Percentiles rank a stretch among this genome's conserved stretches.
phyloP scores from a whole-genome alignment of 2,797 vertebrate genomes.

The Dermochelys coriacea region DNA sequence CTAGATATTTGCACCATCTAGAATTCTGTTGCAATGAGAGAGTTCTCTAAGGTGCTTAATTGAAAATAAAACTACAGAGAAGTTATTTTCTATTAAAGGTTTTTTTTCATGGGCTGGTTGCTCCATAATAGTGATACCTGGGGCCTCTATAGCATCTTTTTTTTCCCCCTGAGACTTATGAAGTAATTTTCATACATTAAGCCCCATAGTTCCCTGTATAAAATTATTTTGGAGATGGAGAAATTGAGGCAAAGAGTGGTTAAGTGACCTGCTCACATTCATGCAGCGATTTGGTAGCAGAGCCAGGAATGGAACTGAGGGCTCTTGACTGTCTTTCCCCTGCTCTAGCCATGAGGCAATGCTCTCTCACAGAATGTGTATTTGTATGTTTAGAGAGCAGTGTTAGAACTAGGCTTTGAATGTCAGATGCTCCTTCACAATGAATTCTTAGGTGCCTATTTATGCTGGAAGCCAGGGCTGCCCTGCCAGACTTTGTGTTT shows the following conservation, averaged over 20 bases:
- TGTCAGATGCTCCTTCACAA: constrained; percentile 18
- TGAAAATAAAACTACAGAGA: neutral
- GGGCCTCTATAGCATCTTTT: neutral
- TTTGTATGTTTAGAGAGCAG: constrained; percentile 37
- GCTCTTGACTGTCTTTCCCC: neutral
- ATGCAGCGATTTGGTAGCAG: fast-evolving
- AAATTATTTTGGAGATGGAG: fast-evolving
- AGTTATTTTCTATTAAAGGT: neutral
- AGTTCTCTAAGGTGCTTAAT: fast-evolving
- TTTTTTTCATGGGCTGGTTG: fast-evolving
- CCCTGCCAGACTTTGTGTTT: neutral
- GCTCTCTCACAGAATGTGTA: neutral
- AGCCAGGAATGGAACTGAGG: fast-evolving
- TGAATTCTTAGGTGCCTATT: neutral
- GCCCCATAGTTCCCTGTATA: fast-evolving
- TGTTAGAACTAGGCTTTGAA: neutral
- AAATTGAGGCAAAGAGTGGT: neutral
- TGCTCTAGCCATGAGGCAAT: neutral
- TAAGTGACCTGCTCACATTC: fast-evolving
- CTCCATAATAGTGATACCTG: neutral
- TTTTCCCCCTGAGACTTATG: neutral
- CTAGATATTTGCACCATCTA: neutral
- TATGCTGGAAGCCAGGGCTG: neutral
- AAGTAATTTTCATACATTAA: fast-evolving
- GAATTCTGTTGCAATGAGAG: no score